Evolutionary conservation across 2,888 invertebrate species (phyloP), one percentile per base, ranked within the genome.

Genomic region (Frankliniella intonsa): DNA sequence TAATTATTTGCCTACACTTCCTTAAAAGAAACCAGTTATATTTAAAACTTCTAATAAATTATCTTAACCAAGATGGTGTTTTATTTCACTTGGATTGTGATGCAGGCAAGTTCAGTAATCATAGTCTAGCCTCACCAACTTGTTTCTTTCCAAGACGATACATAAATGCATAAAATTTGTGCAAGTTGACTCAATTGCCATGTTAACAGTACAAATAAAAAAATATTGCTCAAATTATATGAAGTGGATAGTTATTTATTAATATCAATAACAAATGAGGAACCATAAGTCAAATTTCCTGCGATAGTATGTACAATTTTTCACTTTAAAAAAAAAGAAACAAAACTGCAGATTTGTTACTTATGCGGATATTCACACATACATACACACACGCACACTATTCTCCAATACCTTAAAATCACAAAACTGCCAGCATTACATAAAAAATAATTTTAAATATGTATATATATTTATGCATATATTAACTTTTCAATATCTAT

Each of bases 1-100:
- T 96, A 92, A n/a, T 25, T 25, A 22, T 25, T 12, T 76, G 22
- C 25, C 8, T 25, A 25, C 11, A 76, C 9, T 2, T 22, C 22
- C 69, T 76, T 22, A 12, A 22, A 25, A 22, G 22, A 25, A 25
- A 25, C 25, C n/a, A 25, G 25, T 22, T 25, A 76, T 76, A 22
- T 76, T 76, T 25, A 22, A 76, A 76, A 9, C 69, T 25, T 12
- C 25, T 10, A 76, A 76, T 76, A 25, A 76, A 76, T 25, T 25
- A 11, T 22, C 69, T 76, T 22, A 69, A n/a, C 69, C 11, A 2
- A 55, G 9, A 55, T 55, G 9, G 55, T 55, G 5, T 55, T 55
- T 55, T 17, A 55, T 55, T 12, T 55, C 7, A 2, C 55, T 55
- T 55, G 55, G 55, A 55, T 14, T 17, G 55, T 8, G 2, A 38